Percentiles rank a stretch among this genome's conserved stretches.
Evolutionary conservation across 2,888 invertebrate genomes (phyloP).

Genomic region (Laothoe populi): DNA sequence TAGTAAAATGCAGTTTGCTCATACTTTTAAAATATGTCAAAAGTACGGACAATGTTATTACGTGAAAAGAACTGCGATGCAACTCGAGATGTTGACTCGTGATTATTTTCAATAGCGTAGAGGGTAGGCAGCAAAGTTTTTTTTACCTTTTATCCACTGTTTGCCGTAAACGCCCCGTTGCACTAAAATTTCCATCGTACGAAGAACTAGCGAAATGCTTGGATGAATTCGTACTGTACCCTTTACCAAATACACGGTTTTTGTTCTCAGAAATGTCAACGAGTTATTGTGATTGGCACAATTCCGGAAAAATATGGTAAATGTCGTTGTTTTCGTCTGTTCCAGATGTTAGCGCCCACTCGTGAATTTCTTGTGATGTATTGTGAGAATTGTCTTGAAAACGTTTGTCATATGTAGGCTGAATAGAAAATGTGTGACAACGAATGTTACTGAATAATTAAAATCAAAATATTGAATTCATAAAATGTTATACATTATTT

Average conservation of each 20-base stretch:
- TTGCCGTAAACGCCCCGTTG: conserved; percentile 24
- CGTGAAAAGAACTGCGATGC: background rate
- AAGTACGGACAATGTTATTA: conserved; percentile 4
- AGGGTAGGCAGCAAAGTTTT: conserved; percentile 4
- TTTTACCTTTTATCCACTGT: conserved; percentile 1
- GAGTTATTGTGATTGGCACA: background rate
- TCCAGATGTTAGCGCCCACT: background rate
- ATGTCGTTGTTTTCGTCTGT: background rate
- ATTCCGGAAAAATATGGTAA: background rate
- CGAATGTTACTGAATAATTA: background rate
- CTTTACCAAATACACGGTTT: background rate
- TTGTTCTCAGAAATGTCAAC: conserved; percentile 2
- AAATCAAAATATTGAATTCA: no score
- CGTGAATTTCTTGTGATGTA: background rate
- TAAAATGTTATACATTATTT: no score
- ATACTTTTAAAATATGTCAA: conserved; percentile 7
- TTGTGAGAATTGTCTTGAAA: background rate
- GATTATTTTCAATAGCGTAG: background rate
- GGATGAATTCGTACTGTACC: background rate
- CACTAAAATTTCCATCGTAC: conserved; percentile 3
- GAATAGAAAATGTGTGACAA: background rate
- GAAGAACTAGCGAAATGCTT: conserved; percentile 3
- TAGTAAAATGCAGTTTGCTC: background rate
- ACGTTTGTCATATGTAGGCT: background rate
- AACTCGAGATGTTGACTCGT: background rate